Evolutionary conservation across 1,140 invertebrate species (phyloP), one percentile per base, ranked within the genome.

Genomic region (Achatina immaculata): DNA sequence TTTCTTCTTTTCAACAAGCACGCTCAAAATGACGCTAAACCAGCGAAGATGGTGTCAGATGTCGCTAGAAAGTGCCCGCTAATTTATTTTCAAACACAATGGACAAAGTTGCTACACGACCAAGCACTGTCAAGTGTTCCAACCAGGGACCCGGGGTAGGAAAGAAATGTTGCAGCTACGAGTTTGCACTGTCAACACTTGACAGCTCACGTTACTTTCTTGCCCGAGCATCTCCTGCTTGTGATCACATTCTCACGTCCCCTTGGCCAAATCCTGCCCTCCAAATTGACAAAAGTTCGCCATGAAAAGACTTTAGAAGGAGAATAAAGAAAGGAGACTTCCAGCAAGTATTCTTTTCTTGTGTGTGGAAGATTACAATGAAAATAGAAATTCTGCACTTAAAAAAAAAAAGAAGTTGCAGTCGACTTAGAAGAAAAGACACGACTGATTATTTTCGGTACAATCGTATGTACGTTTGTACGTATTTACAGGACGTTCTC

Each of bases 61-160:
- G 68, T 51, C 78, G 36, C 14, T 80, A 80, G 78, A 80, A 80
- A 80, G 78, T 80, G 78, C 36, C 48, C 55, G 78, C 78, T 80
- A 80, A 80, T 80, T 80, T 80, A 80, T 80, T 80, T 72, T 80
- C 78, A 80, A 80, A 80, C 58, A 80, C 78, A 71, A 71, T 55
- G 68, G 36, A 80, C 78, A 80, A 80, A 80, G 78, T 80, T 80
- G 78, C 78, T 80, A 80, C 78, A 51, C 66, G 66, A 28, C 66
- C 7, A 11, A 38, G 24, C 9, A 19, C 36, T 43, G 24, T 24
- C 14, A n/a, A 66, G 76, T 68, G 65, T 66, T 62, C 76, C 76
- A 43, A 66, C 76, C 34, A 42, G 6, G 43, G 24, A 31, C 28
- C 19, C 51, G 42, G 34, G 21, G 4, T 45, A 34, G 55, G 55